These are phyloP conservation scores for Baryphthengus martii DNA, from an alignment of 2,113 vertebrate species.

Conservation along the genomic window DNA sequence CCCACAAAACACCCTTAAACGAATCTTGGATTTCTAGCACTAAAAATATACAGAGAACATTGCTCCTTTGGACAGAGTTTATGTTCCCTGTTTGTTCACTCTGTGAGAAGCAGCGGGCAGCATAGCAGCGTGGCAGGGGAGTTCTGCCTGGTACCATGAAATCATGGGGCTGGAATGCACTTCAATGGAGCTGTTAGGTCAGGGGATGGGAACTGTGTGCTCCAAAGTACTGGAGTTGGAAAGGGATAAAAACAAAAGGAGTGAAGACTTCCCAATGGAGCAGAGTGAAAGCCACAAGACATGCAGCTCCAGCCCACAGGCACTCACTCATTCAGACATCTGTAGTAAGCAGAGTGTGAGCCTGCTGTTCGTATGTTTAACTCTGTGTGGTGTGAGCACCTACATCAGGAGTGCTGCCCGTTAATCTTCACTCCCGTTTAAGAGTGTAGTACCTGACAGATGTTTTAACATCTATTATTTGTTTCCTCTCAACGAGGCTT, in stretches of 20 bases:
- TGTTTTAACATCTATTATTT: neutral
- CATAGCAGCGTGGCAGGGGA: constrained; percentile 70
- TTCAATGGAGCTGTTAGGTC: constrained; percentile 56
- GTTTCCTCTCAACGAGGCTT: neutral
- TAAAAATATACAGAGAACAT: constrained; percentile 74
- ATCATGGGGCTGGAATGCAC: constrained; percentile 77
- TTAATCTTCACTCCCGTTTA: neutral
- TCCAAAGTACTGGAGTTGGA: constrained; percentile 58
- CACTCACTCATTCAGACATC: constrained; percentile 31
- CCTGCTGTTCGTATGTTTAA: constrained; percentile 29
- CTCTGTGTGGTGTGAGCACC: constrained; percentile 43
- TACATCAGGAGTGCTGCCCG: neutral
- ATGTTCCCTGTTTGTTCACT: constrained; percentile 65
- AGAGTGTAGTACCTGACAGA: neutral
- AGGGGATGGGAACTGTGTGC: constrained; percentile 57
- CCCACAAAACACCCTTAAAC: constrained; percentile 29
- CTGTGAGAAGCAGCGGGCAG: constrained; percentile 65
- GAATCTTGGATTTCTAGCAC: constrained; percentile 61
- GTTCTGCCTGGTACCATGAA: constrained; percentile 71
- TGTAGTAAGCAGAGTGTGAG: constrained; percentile 28
- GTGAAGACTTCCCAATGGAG: constrained; percentile 48
- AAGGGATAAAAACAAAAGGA: constrained; percentile 69
- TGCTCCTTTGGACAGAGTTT: constrained; percentile 59
- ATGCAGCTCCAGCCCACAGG: constrained; percentile 53
- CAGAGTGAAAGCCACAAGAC: constrained; percentile 67